These are phyloP conservation scores for Drosophila neonasuta DNA, from an alignment of 2,888 invertebrate species.

Conservation along the genomic window DNA sequence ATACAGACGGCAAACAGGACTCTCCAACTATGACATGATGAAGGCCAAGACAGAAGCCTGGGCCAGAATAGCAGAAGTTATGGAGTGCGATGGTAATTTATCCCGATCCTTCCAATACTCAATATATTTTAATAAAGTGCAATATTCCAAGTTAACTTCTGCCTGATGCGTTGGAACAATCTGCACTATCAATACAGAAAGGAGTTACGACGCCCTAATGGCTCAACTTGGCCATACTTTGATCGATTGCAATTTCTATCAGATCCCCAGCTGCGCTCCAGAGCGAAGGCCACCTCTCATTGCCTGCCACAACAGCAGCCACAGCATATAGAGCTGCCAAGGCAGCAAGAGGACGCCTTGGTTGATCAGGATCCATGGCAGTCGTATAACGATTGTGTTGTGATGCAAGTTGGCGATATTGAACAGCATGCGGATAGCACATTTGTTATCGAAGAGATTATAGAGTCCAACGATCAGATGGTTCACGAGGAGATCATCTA, in stretches of 20 bases:
- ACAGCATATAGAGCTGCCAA: background rate
- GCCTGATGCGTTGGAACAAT: slow-evolving; percentile 78
- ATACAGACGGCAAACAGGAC: slow-evolving; percentile 69
- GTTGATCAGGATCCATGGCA: slow-evolving; percentile 25
- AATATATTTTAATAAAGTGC: background rate
- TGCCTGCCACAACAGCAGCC: background rate
- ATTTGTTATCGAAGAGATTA: slow-evolving; percentile 63
- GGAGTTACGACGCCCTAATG: slow-evolving; percentile 63
- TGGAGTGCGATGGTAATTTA: slow-evolving; percentile 64
- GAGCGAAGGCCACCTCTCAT: slow-evolving; percentile 15
- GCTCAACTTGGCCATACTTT: slow-evolving; percentile 77
- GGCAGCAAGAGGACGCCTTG: background rate
- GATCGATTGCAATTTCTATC: slow-evolving; percentile 67
- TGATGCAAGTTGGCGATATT: slow-evolving; percentile 33
- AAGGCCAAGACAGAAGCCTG: slow-evolving; percentile 73
- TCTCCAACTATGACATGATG: slow-evolving; percentile 75
- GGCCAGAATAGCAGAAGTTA: slow-evolving; percentile 67
- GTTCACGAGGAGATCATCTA: slow-evolving; percentile 67
- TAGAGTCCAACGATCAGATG: slow-evolving; percentile 52
- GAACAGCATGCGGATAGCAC: slow-evolving; percentile 38
- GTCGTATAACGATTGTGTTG: slow-evolving; percentile 50
- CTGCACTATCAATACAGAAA: slow-evolving; percentile 76
- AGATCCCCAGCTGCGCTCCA: slow-evolving; percentile 30
- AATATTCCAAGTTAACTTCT: slow-evolving; percentile 66
- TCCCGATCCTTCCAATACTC: background rate